Conservation (phyloP, 1,140 invertebrate species). For the Cydia strobilella region DNA sequence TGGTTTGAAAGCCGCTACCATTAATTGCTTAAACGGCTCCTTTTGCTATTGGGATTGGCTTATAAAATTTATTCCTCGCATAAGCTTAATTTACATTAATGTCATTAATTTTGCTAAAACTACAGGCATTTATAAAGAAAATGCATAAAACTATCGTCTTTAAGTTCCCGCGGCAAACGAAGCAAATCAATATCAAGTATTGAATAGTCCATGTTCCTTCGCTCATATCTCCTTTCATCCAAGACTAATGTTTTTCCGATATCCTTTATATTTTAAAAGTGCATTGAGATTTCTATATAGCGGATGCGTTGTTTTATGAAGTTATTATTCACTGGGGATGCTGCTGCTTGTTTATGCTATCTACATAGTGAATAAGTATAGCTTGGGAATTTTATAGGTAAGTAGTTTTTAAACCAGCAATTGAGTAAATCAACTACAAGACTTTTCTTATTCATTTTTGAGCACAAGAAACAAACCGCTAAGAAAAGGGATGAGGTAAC, state of each 20-base stretch:
- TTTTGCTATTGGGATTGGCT: no score
- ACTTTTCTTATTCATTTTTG: no score
- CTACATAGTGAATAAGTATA: not conserved
- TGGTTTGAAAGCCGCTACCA: no score
- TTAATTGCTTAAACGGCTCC: no score
- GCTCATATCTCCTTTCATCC: slow-evolving; percentile 56
- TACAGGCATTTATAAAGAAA: not conserved
- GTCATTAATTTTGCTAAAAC: not conserved
- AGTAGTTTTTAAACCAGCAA: no score
- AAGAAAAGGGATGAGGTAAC: no score
- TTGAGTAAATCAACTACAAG: no score
- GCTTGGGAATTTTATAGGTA: no score
- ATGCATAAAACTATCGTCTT: not conserved
- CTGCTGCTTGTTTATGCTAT: slow-evolving; percentile 4
- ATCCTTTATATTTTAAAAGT: slow-evolving; percentile 55
- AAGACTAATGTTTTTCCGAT: slow-evolving; percentile 70
- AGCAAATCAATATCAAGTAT: slow-evolving; percentile 37
- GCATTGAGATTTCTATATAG: slow-evolving; percentile 57
- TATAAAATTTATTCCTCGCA: no score
- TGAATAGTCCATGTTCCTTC: slow-evolving; percentile 48
- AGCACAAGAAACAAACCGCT: no score
- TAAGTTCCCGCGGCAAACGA: not conserved
- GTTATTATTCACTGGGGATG: slow-evolving; percentile 34
- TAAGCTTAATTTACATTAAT: no score
- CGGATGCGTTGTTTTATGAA: slow-evolving; percentile 49